Base-by-base conservation (phyloP, 2,888 invertebrate genomes). In the Cephus pygmeus region DNA sequence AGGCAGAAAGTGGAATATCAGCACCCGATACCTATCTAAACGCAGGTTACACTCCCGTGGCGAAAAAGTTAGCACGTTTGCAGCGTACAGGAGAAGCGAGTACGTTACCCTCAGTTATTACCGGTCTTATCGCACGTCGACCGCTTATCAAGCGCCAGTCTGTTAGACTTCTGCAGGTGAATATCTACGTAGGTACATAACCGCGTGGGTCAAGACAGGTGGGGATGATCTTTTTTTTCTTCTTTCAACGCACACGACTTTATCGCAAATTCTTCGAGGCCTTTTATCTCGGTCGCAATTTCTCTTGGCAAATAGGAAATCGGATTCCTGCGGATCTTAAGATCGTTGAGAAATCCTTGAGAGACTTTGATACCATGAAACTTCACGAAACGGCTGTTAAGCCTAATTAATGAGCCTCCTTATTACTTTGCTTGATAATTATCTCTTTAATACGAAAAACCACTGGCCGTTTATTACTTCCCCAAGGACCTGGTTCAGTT, bases 111-210 rank as follows among this genome's bases (percentile, higher is more conserved):
- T 84, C 84, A 77, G 69, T 77, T 77, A 81, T 81, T 81, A 80
- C 73, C 56, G 76, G 34, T 69, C 83, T 88, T 88, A 88, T 88
- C 87, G 84, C 81, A 78, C 83, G 84, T 84, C 85, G 82, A 83
- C 81, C 83, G 85, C 86, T 88, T 88, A 88, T 88, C 88, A 88
- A 87, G 85, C 87, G 85, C 83, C 85, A 85, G 87, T 84, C 85
- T 83, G 85, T 82, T 84, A 83, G 83, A 82, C 77, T 77, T 69
- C 77, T 81, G 80, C 86, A 86, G 87, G 86, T 87, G 86, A 88
- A 85, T 82, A 82, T 75, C 80, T 31, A n/a, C 34, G 31, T n/a
- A 35, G 35, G 33, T 73, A 73, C 23, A n/a, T 76, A 76, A 40
- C 36, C 34, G 73, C 30, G 71, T 23, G 56, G 23, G 9, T 35